Base-by-base conservation (phyloP, 2,888 invertebrate species). In the Troglohyphantes excavatus region DNA sequence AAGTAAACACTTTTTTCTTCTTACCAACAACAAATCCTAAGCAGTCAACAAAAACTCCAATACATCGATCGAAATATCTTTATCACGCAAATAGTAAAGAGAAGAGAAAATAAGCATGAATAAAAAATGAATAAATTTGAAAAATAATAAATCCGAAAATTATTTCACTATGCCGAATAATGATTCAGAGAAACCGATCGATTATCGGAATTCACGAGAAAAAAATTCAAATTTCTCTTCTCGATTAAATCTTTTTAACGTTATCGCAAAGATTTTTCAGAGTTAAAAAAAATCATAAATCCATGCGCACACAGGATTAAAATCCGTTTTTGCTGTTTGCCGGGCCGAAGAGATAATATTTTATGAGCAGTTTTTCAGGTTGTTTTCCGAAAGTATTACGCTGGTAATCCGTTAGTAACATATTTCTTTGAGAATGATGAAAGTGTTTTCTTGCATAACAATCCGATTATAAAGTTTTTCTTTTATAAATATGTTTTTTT, bases 181-280 rank as follows among this genome's bases (percentile, higher is more conserved):
- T 86, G 86, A 86, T 86, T 86, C 86, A 27, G 29, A 63, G 43
- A 43, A 72, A 79, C 29, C 86, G 86, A 86, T 86, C 78, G 72
- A 67, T 68, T 70, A 86, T 78, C 70, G 70, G 46, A 73, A 19
- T 29, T 53, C 68, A 65, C 43, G 29, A 7, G 29, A n/a, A 79
- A 78, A 63, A 43, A 72, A 63, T 21, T 17, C n/a, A n/a, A 29
- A 33, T 78, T 72, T 79, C 78, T 72, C 27, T 39, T 33, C 68
- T 27, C 70, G 86, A 86, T 86, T 86, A 79, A 86, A 86, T 86
- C 68, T 79, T 79, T 83, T 86, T 86, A 86, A 86, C 59, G 46
- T 59, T 53, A 67, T 73, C 76, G 68, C 68, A 43, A 59, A 86
- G 68, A 86, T 78, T 78, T 33, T 46, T 33, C 65, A 11, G 43